phyloP scores from a whole-genome alignment of 92 coral and sea anemone genomes.

The Actinernus sp. region DNA sequence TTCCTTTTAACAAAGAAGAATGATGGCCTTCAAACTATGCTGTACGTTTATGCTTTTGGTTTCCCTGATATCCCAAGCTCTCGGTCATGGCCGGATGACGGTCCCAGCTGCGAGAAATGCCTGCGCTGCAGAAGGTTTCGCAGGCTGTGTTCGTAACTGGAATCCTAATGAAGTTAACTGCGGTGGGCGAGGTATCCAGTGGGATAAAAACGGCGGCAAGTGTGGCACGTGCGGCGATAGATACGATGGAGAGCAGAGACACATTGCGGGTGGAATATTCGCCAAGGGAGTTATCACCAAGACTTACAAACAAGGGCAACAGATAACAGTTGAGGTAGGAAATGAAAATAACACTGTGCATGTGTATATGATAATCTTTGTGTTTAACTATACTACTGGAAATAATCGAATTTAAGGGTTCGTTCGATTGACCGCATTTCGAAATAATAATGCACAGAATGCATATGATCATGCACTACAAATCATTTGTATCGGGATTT shows the following conservation, averaged over 20 bases:
- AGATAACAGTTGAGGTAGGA: conserved; percentile 38
- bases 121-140: conserved; percentile 61
- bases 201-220: conserved; percentile 65
- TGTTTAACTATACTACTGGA: too few species aligned
- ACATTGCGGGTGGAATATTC: conserved; percentile 38
- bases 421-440: too few species aligned
- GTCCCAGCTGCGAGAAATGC: conserved; percentile 75
- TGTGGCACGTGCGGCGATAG: conserved; percentile 87
- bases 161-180: conserved; percentile 73
- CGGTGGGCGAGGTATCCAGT: conserved; percentile 70
- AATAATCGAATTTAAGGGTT: too few species aligned
- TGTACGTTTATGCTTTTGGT: too few species aligned
- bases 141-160: conserved; percentile 40
- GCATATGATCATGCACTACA: too few species aligned
- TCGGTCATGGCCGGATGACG: conserved; percentile 76
- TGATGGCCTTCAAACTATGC: too few species aligned
- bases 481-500: too few species aligned
- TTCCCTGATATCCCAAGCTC: conserved; percentile 15
- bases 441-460: too few species aligned
- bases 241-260: conserved; percentile 27
- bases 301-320: conserved; percentile 54
- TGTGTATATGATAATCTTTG: too few species aligned
- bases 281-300: conserved; percentile 47
- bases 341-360: too few species aligned
- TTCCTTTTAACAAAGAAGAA: too few species aligned